These are phyloP conservation scores for Tautogolabrus adspersus DNA, from an alignment of 2,113 vertebrate species.

Conservation along the genomic window DNA sequence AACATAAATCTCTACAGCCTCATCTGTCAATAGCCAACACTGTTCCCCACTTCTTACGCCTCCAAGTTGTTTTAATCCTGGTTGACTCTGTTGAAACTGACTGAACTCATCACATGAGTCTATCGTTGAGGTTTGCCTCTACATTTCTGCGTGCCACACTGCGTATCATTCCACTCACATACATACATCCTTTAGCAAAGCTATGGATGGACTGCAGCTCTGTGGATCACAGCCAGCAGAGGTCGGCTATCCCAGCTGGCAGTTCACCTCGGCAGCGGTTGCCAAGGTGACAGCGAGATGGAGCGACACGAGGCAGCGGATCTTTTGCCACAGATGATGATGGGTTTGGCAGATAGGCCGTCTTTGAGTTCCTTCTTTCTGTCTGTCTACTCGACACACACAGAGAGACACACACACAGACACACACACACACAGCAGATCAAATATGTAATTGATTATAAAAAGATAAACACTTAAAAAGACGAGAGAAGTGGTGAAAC, in stretches of 20 bases:
- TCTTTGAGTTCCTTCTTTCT: slow-evolving; percentile 20
- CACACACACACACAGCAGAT: background rate
- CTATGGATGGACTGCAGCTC: slow-evolving; percentile 57
- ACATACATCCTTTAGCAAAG: slow-evolving; percentile 78
- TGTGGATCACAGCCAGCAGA: slow-evolving; percentile 68
- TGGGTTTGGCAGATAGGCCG: slow-evolving; percentile 87
- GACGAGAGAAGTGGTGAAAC: background rate
- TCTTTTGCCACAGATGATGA: slow-evolving; percentile 86
- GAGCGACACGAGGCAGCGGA: slow-evolving; percentile 83
- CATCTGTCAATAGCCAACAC: background rate
- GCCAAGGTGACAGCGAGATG: slow-evolving; percentile 89
- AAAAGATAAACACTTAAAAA: background rate
- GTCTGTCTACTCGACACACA: background rate
- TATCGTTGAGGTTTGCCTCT: background rate
- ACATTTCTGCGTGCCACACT: background rate
- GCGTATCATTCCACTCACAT: slow-evolving; percentile 27
- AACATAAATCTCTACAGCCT: background rate
- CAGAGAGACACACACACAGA: background rate
- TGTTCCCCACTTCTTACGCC: background rate
- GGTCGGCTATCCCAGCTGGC: slow-evolving; percentile 78
- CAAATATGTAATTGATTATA: background rate
- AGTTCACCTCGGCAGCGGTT: slow-evolving; percentile 84
- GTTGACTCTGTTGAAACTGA: background rate
- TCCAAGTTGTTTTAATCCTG: background rate
- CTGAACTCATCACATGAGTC: background rate